Evolutionary conservation across 2,888 invertebrate genomes (phyloP).

Genomic region (Drosophila demipolita): DNA sequence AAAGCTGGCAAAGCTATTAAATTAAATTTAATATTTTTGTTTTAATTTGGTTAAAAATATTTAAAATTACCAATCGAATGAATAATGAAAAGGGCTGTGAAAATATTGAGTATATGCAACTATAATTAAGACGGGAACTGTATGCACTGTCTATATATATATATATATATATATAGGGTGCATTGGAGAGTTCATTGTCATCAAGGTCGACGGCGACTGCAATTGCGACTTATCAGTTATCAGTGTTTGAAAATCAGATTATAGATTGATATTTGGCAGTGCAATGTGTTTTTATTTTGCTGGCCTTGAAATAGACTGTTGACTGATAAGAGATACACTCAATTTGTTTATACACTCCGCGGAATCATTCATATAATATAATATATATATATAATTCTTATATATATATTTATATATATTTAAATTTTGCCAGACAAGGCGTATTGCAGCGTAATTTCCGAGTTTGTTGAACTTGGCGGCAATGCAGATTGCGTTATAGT

Average conservation of each 20-base stretch:
- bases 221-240: slow-evolving; percentile 21
- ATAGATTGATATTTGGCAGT: slow-evolving; percentile 43
- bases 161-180: slow-evolving; percentile 9
- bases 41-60: no score
- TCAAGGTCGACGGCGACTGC: slow-evolving; percentile 58
- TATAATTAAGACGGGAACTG: background rate
- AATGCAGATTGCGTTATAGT: slow-evolving; percentile 67
- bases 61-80: background rate
- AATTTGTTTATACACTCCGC: background rate
- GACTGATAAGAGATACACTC: slow-evolving; percentile 43
- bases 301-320: slow-evolving; percentile 33
- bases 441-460: slow-evolving; percentile 10
- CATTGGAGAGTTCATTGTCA: slow-evolving; percentile 61
- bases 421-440: slow-evolving; percentile 14
- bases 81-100: background rate
- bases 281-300: background rate
- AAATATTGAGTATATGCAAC: background rate
- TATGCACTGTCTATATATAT: background rate
- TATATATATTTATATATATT: background rate
- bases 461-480: slow-evolving; percentile 43
- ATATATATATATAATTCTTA: background rate
- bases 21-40: no score
- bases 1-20: background rate
- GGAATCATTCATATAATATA: background rate
- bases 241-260: slow-evolving; percentile 43